These are phyloP conservation scores for Callaeas wilsoni DNA, from an alignment of 2,113 vertebrate species.

Conservation along the genomic window DNA sequence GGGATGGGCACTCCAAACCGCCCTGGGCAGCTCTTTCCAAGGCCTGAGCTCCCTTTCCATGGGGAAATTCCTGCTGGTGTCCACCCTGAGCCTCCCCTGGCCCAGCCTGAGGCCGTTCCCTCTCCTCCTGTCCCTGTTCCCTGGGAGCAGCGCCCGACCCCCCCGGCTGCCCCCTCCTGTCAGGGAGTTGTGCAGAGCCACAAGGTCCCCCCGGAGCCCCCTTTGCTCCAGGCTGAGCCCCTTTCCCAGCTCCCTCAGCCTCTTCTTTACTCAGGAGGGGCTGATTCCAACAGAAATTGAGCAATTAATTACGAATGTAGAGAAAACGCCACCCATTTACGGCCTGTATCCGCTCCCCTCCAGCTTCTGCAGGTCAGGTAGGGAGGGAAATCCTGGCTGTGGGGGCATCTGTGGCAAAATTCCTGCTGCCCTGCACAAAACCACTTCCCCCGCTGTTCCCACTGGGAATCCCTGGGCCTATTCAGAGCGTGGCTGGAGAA, in stretches of 20 bases:
- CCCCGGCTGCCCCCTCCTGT: neutral
- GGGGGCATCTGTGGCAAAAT: neutral
- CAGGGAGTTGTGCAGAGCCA: neutral
- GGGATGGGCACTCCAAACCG: neutral
- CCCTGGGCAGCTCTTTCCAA: neutral
- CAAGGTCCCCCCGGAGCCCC: neutral
- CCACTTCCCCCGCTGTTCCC: neutral
- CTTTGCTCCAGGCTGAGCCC: neutral
- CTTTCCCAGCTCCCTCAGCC: neutral
- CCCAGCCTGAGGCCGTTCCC: neutral
- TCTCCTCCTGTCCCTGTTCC: neutral
- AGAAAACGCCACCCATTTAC: accelerated
- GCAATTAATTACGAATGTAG: accelerated
- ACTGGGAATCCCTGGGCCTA: neutral
- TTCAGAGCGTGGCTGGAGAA: neutral
- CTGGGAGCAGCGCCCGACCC: neutral
- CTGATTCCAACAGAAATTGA: neutral
- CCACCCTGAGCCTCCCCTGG: neutral
- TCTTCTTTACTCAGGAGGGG: neutral
- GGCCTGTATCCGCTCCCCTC: accelerated
- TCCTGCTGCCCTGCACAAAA: neutral
- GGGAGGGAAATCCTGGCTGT: neutral
- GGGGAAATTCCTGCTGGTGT: neutral
- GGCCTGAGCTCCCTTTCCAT: neutral
- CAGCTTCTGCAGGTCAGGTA: neutral